Evolutionary conservation across 1,140 invertebrate species (phyloP).

Genomic region (Zaprionus nigranus): DNA sequence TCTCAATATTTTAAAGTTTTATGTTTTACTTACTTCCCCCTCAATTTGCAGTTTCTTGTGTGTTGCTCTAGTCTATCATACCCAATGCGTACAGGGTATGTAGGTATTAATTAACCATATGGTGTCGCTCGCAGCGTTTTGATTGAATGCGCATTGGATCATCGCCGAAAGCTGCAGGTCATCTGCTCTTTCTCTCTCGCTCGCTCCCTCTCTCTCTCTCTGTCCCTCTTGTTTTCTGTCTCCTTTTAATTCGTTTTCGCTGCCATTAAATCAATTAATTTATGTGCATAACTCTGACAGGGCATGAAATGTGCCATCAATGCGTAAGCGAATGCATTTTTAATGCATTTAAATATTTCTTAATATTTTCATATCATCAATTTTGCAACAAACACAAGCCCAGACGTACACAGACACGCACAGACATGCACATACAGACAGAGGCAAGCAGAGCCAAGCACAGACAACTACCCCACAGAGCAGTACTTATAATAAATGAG

Average conservation of each 20-base stretch:
- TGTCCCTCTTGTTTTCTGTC: background rate
- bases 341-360: conserved; percentile 59
- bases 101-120: conserved; percentile 25
- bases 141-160: conserved; percentile 24
- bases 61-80: background rate
- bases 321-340: conserved; percentile 60
- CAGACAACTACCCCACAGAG: background rate
- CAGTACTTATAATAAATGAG: conserved; percentile 4
- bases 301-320: conserved; percentile 57
- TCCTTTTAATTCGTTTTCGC: conserved; percentile 51
- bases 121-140: conserved; percentile 26
- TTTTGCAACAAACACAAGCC: background rate
- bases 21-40: background rate
- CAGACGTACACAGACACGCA: background rate
- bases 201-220: background rate
- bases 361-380: conserved; percentile 18
- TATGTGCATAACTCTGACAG: conserved; percentile 65
- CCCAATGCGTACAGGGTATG: background rate
- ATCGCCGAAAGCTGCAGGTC: conserved; percentile 12
- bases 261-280: conserved; percentile 68
- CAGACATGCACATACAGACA: background rate
- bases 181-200: background rate
- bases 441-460: background rate
- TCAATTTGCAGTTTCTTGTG: background rate
- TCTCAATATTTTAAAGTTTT: too few species aligned